Conservation (phyloP, 2,888 invertebrate species). For the Carpatolechia fugitivella region DNA sequence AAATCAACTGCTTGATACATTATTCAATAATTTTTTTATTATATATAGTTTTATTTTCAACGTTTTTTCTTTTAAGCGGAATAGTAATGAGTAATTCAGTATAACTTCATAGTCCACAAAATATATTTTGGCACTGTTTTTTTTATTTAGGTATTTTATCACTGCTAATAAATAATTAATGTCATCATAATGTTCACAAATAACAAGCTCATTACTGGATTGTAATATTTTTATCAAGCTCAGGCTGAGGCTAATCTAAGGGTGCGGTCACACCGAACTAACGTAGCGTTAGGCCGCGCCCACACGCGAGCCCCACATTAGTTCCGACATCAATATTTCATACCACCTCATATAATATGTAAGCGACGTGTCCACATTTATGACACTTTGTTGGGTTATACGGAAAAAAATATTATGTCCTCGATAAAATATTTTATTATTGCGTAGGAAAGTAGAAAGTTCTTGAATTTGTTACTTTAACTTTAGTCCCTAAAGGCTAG, state of each 20-base stretch:
- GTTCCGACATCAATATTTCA: conserved; percentile 58
- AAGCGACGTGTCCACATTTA: conserved; percentile 64
- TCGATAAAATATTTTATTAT: conserved; percentile 49
- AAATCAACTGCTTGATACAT: no score
- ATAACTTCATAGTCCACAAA: no score
- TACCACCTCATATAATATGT: conserved; percentile 62
- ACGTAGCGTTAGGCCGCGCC: conserved; percentile 49
- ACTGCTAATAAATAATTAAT: background rate
- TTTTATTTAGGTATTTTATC: no score
- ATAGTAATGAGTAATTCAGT: no score
- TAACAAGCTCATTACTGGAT: conserved; percentile 6
- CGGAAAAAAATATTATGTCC: conserved; percentile 44
- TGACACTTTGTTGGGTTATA: conserved; percentile 54
- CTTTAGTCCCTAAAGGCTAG: conserved; percentile 3
- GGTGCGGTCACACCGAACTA: conserved; percentile 43
- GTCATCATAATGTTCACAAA: background rate
- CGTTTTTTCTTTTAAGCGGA: no score
- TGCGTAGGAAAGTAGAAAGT: conserved; percentile 38
- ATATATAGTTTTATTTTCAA: no score
- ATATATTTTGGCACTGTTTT: no score
- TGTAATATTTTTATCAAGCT: background rate
- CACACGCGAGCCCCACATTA: conserved; percentile 70
- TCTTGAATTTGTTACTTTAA: conserved; percentile 22
- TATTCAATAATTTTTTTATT: no score
- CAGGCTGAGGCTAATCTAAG: conserved; percentile 24